Conservation (phyloP, 2,113 vertebrate species). For the Eulemur macaco region DNA sequence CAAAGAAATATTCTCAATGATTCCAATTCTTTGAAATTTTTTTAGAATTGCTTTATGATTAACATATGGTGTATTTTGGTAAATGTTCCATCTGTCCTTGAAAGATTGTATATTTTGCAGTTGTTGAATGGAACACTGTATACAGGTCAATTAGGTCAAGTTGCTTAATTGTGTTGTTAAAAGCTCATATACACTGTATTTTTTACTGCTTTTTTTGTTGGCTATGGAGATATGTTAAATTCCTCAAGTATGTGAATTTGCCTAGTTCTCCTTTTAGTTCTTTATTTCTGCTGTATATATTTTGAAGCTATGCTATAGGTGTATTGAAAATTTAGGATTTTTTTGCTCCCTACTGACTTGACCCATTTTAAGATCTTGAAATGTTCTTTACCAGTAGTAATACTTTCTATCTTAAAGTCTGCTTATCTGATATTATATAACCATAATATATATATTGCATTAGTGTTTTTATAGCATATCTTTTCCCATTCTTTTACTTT, state of each 20-base stretch:
- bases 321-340: background rate
- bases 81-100: background rate
- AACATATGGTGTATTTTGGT: background rate
- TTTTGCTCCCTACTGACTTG: background rate
- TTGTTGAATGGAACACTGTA: background rate
- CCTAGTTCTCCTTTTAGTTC: background rate
- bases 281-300: background rate
- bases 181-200: background rate
- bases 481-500: background rate
- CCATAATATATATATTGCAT: background rate
- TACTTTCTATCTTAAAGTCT: background rate
- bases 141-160: background rate
- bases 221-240: background rate
- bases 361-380: background rate
- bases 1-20: background rate
- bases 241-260: background rate
- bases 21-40: background rate
- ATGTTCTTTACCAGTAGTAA: background rate
- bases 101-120: background rate
- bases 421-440: background rate
- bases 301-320: background rate
- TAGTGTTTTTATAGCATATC: background rate
- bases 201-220: background rate
- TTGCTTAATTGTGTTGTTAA: background rate
- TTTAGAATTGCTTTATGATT: background rate